Evolutionary conservation across 2,888 invertebrate species (phyloP).

Genomic region (Pyrrhosoma nymphula): DNA sequence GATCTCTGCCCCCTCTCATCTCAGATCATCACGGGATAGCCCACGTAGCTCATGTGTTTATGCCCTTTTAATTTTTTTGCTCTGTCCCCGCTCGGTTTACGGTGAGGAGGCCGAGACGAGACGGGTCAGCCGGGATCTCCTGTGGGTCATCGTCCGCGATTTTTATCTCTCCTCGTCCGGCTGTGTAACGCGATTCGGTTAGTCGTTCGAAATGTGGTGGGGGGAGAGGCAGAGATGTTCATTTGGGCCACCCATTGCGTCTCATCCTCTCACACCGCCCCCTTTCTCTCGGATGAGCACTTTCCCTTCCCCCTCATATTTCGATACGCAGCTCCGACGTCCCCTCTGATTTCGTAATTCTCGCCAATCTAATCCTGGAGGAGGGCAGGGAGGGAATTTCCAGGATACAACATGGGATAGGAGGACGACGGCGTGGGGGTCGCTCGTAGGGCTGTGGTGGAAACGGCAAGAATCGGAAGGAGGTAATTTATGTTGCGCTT

Average conservation of each 20-base stretch:
- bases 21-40: conserved; percentile 1
- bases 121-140: neutral
- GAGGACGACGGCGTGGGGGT: neutral
- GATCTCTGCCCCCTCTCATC: neutral
- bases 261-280: neutral
- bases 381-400: neutral
- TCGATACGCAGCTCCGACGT: neutral
- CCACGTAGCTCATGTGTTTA: neutral
- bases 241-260: conserved; percentile 22
- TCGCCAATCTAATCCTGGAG: neutral
- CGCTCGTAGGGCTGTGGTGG: neutral
- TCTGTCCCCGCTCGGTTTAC: neutral
- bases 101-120: neutral
- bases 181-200: conserved; percentile 29
- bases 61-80: neutral
- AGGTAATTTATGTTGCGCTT: neutral
- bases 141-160: neutral
- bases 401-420: neutral
- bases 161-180: neutral
- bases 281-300: neutral
- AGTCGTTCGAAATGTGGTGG: neutral
- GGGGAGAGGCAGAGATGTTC: neutral
- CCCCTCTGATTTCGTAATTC: neutral
- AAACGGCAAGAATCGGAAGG: neutral
- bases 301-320: neutral